Evolutionary conservation across 2,888 invertebrate genomes (phyloP), one percentile per base, ranked within the genome.

Genomic region (Philereme vetulata): DNA sequence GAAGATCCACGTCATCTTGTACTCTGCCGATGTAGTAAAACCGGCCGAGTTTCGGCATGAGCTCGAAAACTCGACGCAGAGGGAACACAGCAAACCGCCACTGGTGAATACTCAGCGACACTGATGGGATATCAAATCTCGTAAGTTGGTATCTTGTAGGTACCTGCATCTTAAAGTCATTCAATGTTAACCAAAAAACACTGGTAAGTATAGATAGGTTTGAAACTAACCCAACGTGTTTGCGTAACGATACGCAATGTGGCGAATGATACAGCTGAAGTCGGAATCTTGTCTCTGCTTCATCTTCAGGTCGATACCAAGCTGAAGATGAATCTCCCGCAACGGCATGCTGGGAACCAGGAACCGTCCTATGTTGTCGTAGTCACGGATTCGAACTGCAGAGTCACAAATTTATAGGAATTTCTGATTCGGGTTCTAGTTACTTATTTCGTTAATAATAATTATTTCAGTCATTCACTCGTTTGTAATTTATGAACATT

Each of bases 231-330:
- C 83, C 34, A 90, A 72, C 4, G 81, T 80, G 60, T 74, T 74
- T 4, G 79, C 80, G 62, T 85, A 90, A 40, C 72, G 72, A 58
- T 72, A 80, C 8, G 85, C 85, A 5, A 90, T 60, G 54, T 88
- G 84, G 0, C 87, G 83, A 11, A 89, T 64, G 62, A 90, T 84
- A 68, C 89, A 87, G 68, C 83, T 84, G 4, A 87, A n/a, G 55
- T 91, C 91, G 0, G 89, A 88, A 56, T 88, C 82, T 65, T 89
- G 88, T 6, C 87, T 75, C 61, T 85, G 85, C 2, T 61, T 59
- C 67, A 75, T 72, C 44, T 77, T 74, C 10, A 91, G 55, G 59
- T 88, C 85, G 9, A 90, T 76, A 1, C 90, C 88, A 3, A 77
- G 56, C 62, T 87, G 81, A 5, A 86, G 63, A 52, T 90, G 86